These are phyloP conservation scores for Crotalus horridus DNA, from an alignment of 2,113 vertebrate species.

Conservation along the genomic window DNA sequence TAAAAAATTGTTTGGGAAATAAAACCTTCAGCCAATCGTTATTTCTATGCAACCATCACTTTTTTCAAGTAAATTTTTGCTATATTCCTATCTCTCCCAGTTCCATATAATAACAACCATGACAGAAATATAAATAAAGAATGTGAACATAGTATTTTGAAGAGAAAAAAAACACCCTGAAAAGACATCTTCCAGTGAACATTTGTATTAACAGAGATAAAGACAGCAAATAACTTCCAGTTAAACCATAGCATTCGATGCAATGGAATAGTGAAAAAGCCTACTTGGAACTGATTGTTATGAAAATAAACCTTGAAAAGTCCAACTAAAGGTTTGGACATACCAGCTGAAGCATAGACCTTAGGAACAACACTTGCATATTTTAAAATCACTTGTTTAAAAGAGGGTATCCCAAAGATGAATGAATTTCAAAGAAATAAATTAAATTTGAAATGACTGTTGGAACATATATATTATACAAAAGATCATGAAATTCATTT, in stretches of 20 bases:
- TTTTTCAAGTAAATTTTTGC: background rate
- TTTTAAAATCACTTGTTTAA: conserved; percentile 56
- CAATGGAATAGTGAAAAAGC: conserved; percentile 10
- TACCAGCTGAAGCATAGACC: conserved; percentile 26
- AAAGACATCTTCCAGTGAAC: conserved; percentile 28
- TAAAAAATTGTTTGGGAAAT: conserved; percentile 46
- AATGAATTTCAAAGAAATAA: conserved; percentile 63
- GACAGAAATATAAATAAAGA: background rate
- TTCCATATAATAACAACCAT: background rate
- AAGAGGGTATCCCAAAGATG: conserved; percentile 58
- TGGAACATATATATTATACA: conserved; percentile 65
- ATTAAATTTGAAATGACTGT: conserved; percentile 63
- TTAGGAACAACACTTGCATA: conserved; percentile 51
- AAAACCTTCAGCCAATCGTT: conserved; percentile 34
- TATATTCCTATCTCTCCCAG: conserved; percentile 18
- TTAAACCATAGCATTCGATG: conserved; percentile 9
- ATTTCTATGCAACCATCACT: conserved; percentile 22
- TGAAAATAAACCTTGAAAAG: conserved; percentile 14
- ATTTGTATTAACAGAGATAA: conserved; percentile 41
- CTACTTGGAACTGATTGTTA: conserved; percentile 37
- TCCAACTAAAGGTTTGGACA: conserved; percentile 17
- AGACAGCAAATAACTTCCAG: conserved; percentile 34
- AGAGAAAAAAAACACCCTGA: background rate
- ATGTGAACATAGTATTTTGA: background rate
- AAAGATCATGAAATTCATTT: conserved; percentile 64